Conservation (phyloP, 1,140 invertebrate species). For the Campodea augens region DNA sequence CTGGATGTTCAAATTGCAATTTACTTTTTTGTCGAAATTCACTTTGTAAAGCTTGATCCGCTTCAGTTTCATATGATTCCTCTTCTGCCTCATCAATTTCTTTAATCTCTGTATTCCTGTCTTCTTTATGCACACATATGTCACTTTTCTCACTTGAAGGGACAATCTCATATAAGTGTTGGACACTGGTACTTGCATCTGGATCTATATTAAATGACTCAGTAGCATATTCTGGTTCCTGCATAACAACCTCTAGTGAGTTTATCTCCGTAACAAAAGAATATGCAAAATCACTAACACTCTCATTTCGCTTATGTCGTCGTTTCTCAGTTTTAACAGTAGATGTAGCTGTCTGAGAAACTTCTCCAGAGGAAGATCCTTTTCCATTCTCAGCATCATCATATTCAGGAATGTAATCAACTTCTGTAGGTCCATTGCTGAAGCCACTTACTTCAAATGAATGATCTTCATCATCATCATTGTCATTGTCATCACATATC, state of each 20-base stretch:
- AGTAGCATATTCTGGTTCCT: conserved; percentile 8
- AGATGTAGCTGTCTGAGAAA: conserved; percentile 11
- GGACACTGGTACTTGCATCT: neutral
- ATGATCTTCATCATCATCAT: conserved; percentile 10
- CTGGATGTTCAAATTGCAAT: conserved; percentile 21
- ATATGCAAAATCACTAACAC: neutral
- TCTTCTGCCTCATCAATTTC: conserved; percentile 25
- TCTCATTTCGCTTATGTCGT: neutral
- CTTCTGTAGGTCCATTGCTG: conserved; percentile 34
- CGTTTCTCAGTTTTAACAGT: conserved; percentile 4
- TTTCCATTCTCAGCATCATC: conserved; percentile 18
- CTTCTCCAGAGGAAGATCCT: neutral
- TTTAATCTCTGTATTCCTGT: conserved; percentile 23
- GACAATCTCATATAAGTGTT: conserved; percentile 2
- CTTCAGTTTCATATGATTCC: conserved; percentile 23
- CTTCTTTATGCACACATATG: conserved; percentile 27
- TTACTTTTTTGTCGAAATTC: conserved; percentile 17
- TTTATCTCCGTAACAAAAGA: neutral
- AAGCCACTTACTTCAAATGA: conserved; percentile 18
- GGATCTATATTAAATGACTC: conserved; percentile 12
- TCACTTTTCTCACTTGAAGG: conserved; percentile 22
- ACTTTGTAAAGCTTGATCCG: conserved; percentile 23
- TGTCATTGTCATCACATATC: conserved; percentile 17
- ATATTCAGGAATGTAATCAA: conserved; percentile 29
- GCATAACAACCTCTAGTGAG: neutral